Evolutionary conservation across 2,113 vertebrate genomes (phyloP).

Genomic region (western clawed frog (Xenopus tropicalis)): DNA sequence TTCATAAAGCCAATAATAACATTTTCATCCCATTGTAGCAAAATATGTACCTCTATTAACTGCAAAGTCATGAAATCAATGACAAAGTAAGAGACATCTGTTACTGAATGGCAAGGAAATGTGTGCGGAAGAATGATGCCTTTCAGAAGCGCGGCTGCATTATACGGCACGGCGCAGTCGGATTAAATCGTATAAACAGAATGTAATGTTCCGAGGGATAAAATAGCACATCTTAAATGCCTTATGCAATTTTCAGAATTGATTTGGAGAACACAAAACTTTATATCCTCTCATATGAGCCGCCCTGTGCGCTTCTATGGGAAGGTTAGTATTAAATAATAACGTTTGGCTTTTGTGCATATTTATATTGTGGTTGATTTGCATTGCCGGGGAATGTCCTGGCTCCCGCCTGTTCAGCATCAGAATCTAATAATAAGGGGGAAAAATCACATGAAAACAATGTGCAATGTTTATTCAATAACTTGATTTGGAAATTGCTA

Average conservation of each 20-base stretch:
- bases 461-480: too few relatives aligned
- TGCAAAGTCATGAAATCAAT: conserved; percentile 28
- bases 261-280: background rate
- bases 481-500: too few relatives aligned
- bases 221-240: conserved; percentile 8
- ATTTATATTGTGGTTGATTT: too few relatives aligned
- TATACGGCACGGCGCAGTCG: conserved; percentile 1
- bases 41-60: conserved; percentile 10
- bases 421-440: too few relatives aligned
- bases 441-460: too few relatives aligned
- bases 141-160: background rate
- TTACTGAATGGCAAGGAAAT: conserved; percentile 7
- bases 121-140: background rate
- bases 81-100: conserved; percentile 4
- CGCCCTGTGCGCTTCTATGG: too few relatives aligned
- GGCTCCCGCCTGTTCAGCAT: too few relatives aligned
- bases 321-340: too few relatives aligned
- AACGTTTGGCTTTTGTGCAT: too few relatives aligned
- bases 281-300: background rate
- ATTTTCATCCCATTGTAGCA: background rate
- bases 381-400: too few relatives aligned
- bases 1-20: conserved; percentile 6
- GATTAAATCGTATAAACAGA: conserved; percentile 14
- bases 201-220: conserved; percentile 10
- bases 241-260: conserved; percentile 12